phyloP scores from a whole-genome alignment of 2,113 vertebrate genomes.

The Pollimyrus isidori region DNA sequence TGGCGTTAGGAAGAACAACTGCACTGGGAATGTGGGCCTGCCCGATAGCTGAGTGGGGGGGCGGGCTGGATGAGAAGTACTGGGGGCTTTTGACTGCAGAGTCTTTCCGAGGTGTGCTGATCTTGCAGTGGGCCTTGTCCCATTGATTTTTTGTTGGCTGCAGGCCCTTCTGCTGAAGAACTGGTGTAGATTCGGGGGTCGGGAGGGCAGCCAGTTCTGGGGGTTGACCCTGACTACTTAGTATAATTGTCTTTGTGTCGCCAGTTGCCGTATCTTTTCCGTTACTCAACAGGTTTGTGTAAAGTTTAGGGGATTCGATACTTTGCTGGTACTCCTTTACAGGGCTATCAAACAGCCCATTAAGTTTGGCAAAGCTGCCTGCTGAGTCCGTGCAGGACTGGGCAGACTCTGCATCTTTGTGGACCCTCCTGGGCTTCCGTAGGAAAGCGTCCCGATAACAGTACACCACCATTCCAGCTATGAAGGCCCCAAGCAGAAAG shows the following conservation, averaged over 20 bases:
- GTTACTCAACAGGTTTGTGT: slow-evolving; percentile 82
- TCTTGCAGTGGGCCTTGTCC: slow-evolving; percentile 72
- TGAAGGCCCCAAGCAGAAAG: slow-evolving; percentile 89
- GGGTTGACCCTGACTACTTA: slow-evolving; percentile 77
- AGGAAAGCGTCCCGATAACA: slow-evolving; percentile 86
- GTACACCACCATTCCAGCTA: slow-evolving; percentile 90
- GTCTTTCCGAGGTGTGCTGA: slow-evolving; percentile 73
- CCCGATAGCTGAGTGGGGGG: slow-evolving; percentile 74
- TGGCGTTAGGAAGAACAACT: slow-evolving; percentile 92
- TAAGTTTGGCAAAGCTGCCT: slow-evolving; percentile 89
- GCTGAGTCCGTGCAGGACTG: slow-evolving; percentile 89
- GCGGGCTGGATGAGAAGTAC: slow-evolving; percentile 79
- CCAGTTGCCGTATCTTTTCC: slow-evolving; percentile 73
- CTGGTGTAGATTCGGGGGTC: slow-evolving; percentile 90
- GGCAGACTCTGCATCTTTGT: slow-evolving; percentile 85
- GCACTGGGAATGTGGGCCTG: slow-evolving; percentile 91
- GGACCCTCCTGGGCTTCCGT: slow-evolving; percentile 80
- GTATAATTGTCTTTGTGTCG: slow-evolving; percentile 81
- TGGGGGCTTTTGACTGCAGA: slow-evolving; percentile 75
- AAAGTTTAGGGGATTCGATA: slow-evolving; percentile 87
- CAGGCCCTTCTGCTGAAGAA: slow-evolving; percentile 87
- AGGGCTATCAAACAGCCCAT: slow-evolving; percentile 88
- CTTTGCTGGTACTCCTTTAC: slow-evolving; percentile 92
- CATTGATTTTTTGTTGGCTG: slow-evolving; percentile 86
- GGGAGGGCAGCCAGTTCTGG: slow-evolving; percentile 90